Evolutionary conservation across 2,113 vertebrate genomes (phyloP).

Genomic region (Cebidichthys violaceus): DNA sequence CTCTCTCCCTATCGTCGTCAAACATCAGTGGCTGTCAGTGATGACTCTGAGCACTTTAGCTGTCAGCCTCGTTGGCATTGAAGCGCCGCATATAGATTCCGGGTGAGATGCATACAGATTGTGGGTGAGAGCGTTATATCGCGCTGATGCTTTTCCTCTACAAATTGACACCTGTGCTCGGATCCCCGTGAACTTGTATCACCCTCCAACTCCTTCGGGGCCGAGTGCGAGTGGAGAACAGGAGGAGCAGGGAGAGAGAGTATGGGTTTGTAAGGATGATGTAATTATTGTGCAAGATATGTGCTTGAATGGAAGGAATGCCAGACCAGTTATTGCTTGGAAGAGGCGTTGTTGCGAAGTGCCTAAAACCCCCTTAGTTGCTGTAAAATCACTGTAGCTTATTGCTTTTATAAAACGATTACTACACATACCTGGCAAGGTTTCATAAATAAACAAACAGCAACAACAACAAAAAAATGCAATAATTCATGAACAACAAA

Average conservation of each 20-base stretch:
- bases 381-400: background rate
- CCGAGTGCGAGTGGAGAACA: background rate
- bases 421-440: background rate
- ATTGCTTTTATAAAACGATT: slow-evolving; percentile 1
- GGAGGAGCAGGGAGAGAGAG: background rate
- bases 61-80: slow-evolving; percentile 40
- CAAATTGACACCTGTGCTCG: slow-evolving; percentile 41
- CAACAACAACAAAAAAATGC: background rate
- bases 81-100: slow-evolving; percentile 46
- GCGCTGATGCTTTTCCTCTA: slow-evolving; percentile 1
- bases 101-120: slow-evolving; percentile 43
- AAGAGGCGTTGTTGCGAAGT: background rate
- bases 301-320: background rate
- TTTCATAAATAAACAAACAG: background rate
- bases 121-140: slow-evolving; percentile 31
- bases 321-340: background rate
- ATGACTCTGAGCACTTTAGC: slow-evolving; percentile 58
- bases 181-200: slow-evolving; percentile 31
- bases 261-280: slow-evolving; percentile 19
- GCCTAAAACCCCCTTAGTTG: background rate
- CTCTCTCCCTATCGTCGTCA: slow-evolving; percentile 55
- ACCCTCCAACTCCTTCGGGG: slow-evolving; percentile 3
- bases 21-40: slow-evolving; percentile 58
- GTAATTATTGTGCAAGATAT: slow-evolving; percentile 26
- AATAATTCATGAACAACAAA: background rate